These are phyloP conservation scores for Hydrolagus affinis DNA, from an alignment of 2,113 vertebrate species.

Conservation along the genomic window DNA sequence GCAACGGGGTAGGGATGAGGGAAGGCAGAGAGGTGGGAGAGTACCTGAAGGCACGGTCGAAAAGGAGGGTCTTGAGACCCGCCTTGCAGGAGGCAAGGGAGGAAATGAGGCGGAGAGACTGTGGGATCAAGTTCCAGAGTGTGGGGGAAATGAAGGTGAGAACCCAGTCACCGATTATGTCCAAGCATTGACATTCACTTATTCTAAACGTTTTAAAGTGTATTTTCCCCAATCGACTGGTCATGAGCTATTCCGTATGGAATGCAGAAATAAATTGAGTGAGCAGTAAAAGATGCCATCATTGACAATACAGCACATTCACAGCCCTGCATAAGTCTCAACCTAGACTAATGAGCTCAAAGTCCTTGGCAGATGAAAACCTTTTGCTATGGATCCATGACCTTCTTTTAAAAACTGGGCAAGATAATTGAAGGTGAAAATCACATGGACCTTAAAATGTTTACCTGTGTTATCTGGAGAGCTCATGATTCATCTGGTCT, in stretches of 20 bases:
- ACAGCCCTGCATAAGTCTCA: not conserved
- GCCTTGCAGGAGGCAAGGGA: no score
- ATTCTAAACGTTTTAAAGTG: not conserved
- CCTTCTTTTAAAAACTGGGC: not conserved
- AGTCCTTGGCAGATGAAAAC: not conserved
- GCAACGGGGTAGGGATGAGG: no score
- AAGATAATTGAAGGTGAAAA: no score
- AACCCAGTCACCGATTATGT: no score
- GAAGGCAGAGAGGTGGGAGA: no score
- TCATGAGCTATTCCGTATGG: not conserved
- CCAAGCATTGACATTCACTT: not conserved
- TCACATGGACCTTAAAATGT: not conserved
- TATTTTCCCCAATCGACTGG: not conserved
- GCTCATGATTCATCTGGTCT: constrained; percentile 28
- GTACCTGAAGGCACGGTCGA: no score
- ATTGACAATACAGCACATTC: not conserved
- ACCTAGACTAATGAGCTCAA: not conserved
- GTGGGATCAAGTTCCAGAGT: no score
- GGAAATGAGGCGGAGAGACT: no score
- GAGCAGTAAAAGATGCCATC: not conserved
- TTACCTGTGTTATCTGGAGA: constrained; percentile 31
- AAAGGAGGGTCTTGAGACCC: no score
- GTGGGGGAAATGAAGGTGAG: no score
- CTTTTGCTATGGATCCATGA: not conserved
- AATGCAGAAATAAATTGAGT: not conserved